Evolutionary conservation across 1,140 invertebrate species (phyloP).

Genomic region (Centruroides vittatus): DNA sequence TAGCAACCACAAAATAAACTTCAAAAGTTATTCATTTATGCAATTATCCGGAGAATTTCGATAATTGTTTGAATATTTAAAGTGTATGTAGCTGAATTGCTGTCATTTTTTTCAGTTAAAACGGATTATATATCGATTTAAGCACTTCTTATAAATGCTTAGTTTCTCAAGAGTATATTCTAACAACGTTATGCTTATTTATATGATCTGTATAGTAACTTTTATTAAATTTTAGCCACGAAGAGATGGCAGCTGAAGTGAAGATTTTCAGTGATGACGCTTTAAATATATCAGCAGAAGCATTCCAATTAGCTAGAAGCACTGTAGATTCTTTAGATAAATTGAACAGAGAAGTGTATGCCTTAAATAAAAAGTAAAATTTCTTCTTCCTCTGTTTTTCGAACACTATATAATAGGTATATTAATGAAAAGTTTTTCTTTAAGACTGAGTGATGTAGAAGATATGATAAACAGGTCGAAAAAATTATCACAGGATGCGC

Average conservation of each 20-base stretch:
- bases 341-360: constrained; percentile 22
- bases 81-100: no score
- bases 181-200: no score
- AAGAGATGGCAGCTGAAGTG: constrained; percentile 60
- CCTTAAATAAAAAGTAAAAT: constrained; percentile 10
- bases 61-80: no score
- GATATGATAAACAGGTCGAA: constrained; percentile 32
- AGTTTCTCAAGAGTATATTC: no score
- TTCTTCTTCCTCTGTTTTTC: no score
- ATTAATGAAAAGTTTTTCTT: not conserved
- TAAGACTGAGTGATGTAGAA: constrained; percentile 41
- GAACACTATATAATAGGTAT: no score
- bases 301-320: constrained; percentile 62
- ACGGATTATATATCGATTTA: no score
- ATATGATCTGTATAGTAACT: not conserved
- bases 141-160: no score
- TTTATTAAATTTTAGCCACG: constrained; percentile 16
- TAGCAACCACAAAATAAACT: no score
- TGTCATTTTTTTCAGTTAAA: no score
- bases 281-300: constrained; percentile 62
- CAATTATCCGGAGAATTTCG: no score
- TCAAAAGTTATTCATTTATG: no score
- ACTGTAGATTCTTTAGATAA: constrained; percentile 58
- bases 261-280: constrained; percentile 60
- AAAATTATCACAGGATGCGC: constrained; percentile 51